phyloP scores from a whole-genome alignment of 1,140 invertebrate genomes.

The Microplitis mediator region DNA sequence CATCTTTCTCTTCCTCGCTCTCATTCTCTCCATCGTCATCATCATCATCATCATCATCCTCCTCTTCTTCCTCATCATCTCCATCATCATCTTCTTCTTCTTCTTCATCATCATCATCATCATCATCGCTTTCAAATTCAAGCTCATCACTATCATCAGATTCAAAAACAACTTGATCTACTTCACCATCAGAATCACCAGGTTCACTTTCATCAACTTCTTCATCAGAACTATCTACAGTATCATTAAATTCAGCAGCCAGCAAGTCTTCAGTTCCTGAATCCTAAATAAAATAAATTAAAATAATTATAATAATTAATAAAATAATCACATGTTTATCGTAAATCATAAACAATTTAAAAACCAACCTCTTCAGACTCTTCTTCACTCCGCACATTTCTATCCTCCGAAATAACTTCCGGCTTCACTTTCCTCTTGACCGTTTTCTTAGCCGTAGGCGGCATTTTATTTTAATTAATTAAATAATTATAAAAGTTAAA shows the following conservation, averaged over 20 bases:
- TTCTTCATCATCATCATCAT: slow-evolving; percentile 41
- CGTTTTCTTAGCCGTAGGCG: not conserved
- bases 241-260: slow-evolving; percentile 48
- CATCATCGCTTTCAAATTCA: slow-evolving; percentile 31
- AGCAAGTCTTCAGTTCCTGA: slow-evolving; percentile 46
- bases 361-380: no score
- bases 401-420: not conserved
- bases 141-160: not conserved
- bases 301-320: no score
- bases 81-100: slow-evolving; percentile 35
- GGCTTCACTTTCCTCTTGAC: not conserved
- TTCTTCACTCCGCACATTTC: no score
- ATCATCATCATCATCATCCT: slow-evolving; percentile 14
- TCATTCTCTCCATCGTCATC: slow-evolving; percentile 36
- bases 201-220: slow-evolving; percentile 56
- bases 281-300: slow-evolving; percentile 40
- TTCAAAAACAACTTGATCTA: slow-evolving; percentile 42
- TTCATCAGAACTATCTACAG: slow-evolving; percentile 64
- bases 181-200: slow-evolving; percentile 61
- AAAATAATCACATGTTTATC: not conserved
- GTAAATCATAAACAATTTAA: no score
- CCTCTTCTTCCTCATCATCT: slow-evolving; percentile 44
- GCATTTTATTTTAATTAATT: not conserved
- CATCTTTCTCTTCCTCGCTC: not conserved
- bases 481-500: no score